phyloP scores from a whole-genome alignment of 1,140 invertebrate genomes.

The Cyclina sinensis region DNA sequence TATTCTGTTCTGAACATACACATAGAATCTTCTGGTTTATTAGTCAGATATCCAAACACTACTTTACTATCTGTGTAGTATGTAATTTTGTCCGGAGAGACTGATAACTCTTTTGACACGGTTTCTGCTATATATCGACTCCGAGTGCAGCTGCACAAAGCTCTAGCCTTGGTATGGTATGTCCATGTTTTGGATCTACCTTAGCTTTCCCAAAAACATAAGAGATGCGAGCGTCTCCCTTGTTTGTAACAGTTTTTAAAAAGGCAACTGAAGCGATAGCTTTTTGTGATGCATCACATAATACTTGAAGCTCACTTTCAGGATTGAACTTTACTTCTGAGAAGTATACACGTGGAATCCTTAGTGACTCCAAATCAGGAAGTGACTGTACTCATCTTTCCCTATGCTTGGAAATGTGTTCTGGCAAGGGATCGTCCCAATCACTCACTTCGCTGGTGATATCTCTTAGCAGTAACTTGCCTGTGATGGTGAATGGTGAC shows the following conservation, averaged over 20 bases:
- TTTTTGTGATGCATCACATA: no score
- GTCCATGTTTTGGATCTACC: background rate
- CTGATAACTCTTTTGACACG: background rate
- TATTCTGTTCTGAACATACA: slow-evolving; percentile 44
- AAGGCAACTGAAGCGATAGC: no score
- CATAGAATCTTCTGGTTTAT: slow-evolving; percentile 44
- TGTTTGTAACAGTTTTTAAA: no score
- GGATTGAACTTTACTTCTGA: background rate
- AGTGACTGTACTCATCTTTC: background rate
- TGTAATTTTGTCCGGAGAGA: background rate
- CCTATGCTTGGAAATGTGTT: background rate
- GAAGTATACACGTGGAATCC: background rate
- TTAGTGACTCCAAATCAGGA: background rate
- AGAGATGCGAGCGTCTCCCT: no score
- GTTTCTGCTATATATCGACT: background rate
- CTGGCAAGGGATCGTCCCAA: background rate
- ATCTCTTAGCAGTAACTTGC: background rate
- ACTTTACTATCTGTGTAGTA: slow-evolving; percentile 42
- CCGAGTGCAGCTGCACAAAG: slow-evolving; percentile 29
- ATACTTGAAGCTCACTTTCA: background rate
- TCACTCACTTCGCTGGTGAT: background rate
- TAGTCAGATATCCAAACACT: slow-evolving; percentile 49
- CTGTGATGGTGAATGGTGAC: background rate
- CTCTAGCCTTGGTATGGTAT: slow-evolving; percentile 35
- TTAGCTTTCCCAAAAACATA: background rate